phyloP scores from a whole-genome alignment of 2,113 vertebrate species.

The Agapornis roseicollis region DNA sequence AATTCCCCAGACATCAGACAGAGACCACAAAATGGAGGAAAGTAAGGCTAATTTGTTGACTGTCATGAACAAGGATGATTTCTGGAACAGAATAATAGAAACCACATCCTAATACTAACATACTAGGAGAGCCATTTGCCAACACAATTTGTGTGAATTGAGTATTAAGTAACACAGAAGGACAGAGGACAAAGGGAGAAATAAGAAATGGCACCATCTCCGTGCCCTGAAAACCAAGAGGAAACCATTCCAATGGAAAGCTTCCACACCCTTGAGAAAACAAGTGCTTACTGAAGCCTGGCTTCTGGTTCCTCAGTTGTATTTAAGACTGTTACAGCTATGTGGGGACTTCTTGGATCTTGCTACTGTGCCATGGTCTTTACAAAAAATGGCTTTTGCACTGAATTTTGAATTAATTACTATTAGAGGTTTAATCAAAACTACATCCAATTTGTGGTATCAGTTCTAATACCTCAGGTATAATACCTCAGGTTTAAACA shows the following conservation, averaged over 20 bases:
- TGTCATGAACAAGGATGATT: conserved; percentile 55
- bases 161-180: conserved; percentile 39
- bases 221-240: neutral
- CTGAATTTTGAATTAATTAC: neutral
- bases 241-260: conserved; percentile 33
- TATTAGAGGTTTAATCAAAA: neutral
- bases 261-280: conserved; percentile 36
- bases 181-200: conserved; percentile 39
- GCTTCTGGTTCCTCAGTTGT: neutral
- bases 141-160: conserved; percentile 17
- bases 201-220: conserved; percentile 13
- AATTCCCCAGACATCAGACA: neutral
- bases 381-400: neutral
- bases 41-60: conserved; percentile 42
- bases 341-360: neutral
- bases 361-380: neutral
- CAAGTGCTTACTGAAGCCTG: neutral
- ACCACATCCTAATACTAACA: conserved; percentile 44
- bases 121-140: neutral
- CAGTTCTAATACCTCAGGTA: neutral
- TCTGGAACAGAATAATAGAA: conserved; percentile 40
- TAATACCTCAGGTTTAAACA: neutral
- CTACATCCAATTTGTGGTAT: neutral
- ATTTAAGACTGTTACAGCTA: neutral
- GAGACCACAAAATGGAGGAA: conserved; percentile 48